Evolutionary conservation across 2,888 invertebrate species (phyloP), one percentile per base, ranked within the genome.

Genomic region (Melanostoma mellinum): DNA sequence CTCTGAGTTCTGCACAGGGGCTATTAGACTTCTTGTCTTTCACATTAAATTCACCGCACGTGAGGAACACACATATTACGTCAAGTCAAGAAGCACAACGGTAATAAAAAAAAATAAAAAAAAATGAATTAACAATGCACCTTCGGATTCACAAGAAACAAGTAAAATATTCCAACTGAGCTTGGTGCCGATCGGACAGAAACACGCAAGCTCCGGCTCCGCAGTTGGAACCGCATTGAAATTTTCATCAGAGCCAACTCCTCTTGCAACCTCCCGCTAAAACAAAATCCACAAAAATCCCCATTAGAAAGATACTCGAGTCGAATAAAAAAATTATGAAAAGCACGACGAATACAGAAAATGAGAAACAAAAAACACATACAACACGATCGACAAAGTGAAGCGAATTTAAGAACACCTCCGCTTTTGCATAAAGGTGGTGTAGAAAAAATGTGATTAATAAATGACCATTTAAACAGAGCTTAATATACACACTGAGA

Each of bases 211-310:
- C 77, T 82, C 38, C 67, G 61, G 72, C 61, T 72, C 61, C 72
- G 53, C 80, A 58, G 85, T 76, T 68, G 75, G 75, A 69, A 80
- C 80, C 75, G 56, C 76, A 85, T 86, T 86, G 82, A 86, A 87
- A 86, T 86, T 87, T 89, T 88, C 88, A 87, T 87, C 87, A 87
- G 88, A 88, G 53, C 53, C 56, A 71, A 71, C 79, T 69, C 69
- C 67, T 71, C 56, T 48, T 48, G 69, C 61, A 84, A 84, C 84
- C 75, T 79, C 78, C 74, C 56, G 68, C 74, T 46, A 68, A 68
- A 72, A 46, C 50, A 30, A 61, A 67, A 42, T 65, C 56, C 44
- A 32, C 32, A 50, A 50, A 50, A 48, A 5, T 38, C 67, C 20
- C n/a, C 50, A 72, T 63, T 68, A 72, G 72, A 72, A 61, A 55